Conservation (phyloP, 2,888 invertebrate species). For the Oithona nana region DNA sequence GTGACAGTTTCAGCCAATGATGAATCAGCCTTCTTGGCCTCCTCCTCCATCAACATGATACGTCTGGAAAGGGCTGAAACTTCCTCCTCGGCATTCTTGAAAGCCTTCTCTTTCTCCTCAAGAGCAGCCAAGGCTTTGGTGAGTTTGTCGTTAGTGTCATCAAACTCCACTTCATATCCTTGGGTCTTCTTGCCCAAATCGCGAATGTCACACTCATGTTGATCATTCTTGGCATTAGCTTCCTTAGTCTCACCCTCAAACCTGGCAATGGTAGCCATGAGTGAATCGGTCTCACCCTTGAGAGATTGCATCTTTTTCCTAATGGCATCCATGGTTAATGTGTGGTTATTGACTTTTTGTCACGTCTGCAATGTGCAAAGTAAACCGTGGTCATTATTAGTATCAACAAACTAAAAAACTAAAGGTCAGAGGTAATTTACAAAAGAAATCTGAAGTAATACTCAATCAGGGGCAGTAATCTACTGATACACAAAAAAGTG, state of each 20-base stretch:
- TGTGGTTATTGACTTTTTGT: no score
- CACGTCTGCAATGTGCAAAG: no score
- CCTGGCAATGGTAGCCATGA: slow-evolving; percentile 13
- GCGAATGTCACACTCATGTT: slow-evolving; percentile 15
- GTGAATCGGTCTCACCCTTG: slow-evolving; percentile 15
- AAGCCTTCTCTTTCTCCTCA: slow-evolving; percentile 17
- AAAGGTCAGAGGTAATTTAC: no score
- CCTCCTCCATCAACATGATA: slow-evolving; percentile 17
- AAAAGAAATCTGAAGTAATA: no score
- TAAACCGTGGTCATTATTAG: no score
- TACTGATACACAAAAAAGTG: no score
- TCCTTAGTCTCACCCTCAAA: slow-evolving; percentile 10
- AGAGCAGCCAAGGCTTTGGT: slow-evolving; percentile 13
- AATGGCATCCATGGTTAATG: slow-evolving; percentile 16
- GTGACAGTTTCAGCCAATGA: slow-evolving; percentile 16
- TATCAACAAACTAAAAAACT: no score
- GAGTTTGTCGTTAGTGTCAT: slow-evolving; percentile 17
- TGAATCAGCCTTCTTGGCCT: slow-evolving; percentile 16
- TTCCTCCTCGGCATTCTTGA: slow-evolving; percentile 16
- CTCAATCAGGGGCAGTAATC: no score
- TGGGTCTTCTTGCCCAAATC: slow-evolving; percentile 15
- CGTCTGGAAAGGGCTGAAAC: slow-evolving; percentile 14
- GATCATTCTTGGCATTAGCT: background rate
- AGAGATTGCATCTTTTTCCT: slow-evolving; percentile 18
- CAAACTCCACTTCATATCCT: slow-evolving; percentile 14